A percentile compares a stretch with the other conserved stretches of the same genome.
phyloP scores from a whole-genome alignment of 2,888 invertebrate species.

The Cephus sareptanus region DNA sequence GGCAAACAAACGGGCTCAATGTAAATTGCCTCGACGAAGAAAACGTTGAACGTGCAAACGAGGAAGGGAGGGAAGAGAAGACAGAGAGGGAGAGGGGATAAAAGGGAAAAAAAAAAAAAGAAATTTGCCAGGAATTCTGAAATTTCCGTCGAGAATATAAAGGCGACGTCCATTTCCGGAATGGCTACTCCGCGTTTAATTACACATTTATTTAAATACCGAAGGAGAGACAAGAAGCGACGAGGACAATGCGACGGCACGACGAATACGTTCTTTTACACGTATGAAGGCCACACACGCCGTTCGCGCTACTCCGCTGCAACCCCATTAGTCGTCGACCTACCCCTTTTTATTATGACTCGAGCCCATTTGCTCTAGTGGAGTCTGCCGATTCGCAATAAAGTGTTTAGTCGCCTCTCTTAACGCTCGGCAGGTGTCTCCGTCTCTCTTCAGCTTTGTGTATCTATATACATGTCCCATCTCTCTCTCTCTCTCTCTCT shows the following conservation, averaged over 20 bases:
- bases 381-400: conserved; percentile 1
- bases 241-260: neutral
- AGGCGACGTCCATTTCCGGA: neutral
- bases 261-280: conserved; percentile 27
- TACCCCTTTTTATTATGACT: conserved; percentile 27
- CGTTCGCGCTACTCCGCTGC: neutral
- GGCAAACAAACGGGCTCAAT: neutral
- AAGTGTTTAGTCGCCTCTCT: neutral
- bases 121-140: neutral
- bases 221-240: neutral
- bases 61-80: neutral
- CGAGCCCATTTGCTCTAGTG: conserved; percentile 24
- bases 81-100: neutral
- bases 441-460: neutral
- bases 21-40: neutral
- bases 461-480: too few relatives aligned
- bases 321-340: conserved; percentile 29
- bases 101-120: fast-evolving
- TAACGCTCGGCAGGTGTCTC: neutral
- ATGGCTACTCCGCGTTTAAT: conserved; percentile 12
- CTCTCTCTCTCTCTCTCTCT: too few relatives aligned
- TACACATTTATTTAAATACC: conserved; percentile 30
- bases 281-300: conserved; percentile 25
- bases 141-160: neutral
- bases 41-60: neutral